Evolutionary conservation across 2,797 vertebrate genomes (phyloP), one percentile per base, ranked within the genome.

Genomic region (Emys orbicularis): DNA sequence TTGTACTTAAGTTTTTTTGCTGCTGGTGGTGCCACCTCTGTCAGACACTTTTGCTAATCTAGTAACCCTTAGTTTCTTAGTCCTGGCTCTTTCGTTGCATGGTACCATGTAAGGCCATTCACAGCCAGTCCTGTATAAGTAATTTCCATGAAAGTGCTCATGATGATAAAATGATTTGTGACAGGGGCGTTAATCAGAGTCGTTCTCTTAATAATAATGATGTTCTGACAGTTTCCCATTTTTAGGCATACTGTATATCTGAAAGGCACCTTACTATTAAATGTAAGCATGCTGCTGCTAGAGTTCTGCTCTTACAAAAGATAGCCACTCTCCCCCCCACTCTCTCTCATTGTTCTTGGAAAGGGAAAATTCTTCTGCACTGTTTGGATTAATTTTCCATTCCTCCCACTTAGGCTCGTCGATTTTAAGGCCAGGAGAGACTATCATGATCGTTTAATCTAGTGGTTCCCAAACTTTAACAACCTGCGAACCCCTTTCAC

Each of bases 221-320:
- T 91, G 97, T 79, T 81, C 76, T 83, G 56, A 83, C 49, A 90
- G 92, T 72, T 76, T 96, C 86, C 77, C 41, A 59, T 94, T 90
- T 89, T 88, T 72, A 68, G 41, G 57, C 74, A 47, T 86, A 94
- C 92, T 92, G 95, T 89, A 77, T 84, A 93, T 81, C 87, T 59
- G 81, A 95, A 92, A 93, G 95, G 81, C 90, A 91, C 86, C 56
- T 81, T 92, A 61, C 56, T 84, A 37, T 77, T 89, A 94, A 96
- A 86, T 83, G 59, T 53, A 12, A 1, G 84, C 80, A 94, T 50
- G n/a, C 19, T 92, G 90, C 34, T 56, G 44, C 41, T 88, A 57
- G 47, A 76, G n/a, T 47, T 83, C 18, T 21, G 80, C 29, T 93
- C 5, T 12, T 83, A 5, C n/a, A 74, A 96, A 89, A 95, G 61